Conservation (phyloP, 2,113 vertebrate species). For the Phyllostomus hastatus region DNA sequence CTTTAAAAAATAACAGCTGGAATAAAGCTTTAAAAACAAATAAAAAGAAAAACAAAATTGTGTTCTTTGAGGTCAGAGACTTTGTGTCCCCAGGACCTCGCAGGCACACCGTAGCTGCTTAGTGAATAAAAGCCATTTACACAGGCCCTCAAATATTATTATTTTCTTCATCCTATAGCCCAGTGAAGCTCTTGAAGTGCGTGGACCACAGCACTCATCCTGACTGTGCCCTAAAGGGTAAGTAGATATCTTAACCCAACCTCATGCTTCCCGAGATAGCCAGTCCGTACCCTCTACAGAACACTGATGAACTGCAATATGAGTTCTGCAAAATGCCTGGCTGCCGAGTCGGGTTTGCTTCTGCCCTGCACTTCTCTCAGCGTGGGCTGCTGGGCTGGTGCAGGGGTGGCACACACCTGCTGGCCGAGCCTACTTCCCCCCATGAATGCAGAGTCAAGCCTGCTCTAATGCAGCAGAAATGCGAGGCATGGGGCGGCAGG, state of each 20-base stretch:
- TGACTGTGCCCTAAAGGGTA: slow-evolving; percentile 77
- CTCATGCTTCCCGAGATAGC: not conserved
- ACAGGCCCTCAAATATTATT: not conserved
- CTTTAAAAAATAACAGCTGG: too few species aligned
- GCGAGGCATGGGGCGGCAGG: not conserved
- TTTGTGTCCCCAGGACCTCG: not conserved
- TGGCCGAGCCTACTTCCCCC: not conserved
- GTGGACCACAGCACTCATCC: slow-evolving; percentile 76
- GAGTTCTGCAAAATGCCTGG: not conserved
- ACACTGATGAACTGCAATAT: rapidly evolving
- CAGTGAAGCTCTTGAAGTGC: slow-evolving; percentile 80
- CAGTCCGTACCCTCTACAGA: not conserved
- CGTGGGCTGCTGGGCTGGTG: not conserved
- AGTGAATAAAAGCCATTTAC: not conserved
- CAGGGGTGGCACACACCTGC: too few species aligned
- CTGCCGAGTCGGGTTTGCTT: not conserved
- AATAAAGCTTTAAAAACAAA: too few species aligned
- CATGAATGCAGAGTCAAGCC: not conserved
- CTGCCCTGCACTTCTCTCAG: not conserved
- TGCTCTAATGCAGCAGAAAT: not conserved
- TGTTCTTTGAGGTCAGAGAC: not conserved
- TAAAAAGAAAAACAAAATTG: not conserved
- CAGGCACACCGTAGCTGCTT: not conserved
- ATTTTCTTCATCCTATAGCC: slow-evolving; percentile 64
- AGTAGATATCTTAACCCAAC: slow-evolving; percentile 58